Base-by-base conservation (phyloP, 2,113 vertebrate genomes). In the Candoia aspera region DNA sequence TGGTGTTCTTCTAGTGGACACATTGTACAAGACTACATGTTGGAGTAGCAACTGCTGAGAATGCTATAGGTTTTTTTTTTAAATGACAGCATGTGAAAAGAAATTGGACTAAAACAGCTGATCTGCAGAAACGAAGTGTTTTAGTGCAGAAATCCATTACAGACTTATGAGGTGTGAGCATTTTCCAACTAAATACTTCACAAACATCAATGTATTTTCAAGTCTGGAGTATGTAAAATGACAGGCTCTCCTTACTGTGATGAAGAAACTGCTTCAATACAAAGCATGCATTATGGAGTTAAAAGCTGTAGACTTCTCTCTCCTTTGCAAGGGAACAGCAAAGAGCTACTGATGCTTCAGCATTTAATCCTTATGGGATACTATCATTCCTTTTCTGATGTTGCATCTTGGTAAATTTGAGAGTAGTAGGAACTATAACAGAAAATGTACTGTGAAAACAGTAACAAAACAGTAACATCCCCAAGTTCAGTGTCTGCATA, bases 121-220 rank as follows among this genome's bases (percentile, higher is more conserved):
- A 93, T 60, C 88, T 90, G 84, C 89, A 49, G 92, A 86, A 94
- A 93, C 58, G 0, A 55, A 79, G 23, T 1, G 55, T 93, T 96
- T 94, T 94, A 93, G 96, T 89, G 91, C 29, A 33, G 86, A 93
- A 94, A 94, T 91, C 93, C 93, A 95, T 96, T 95, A 94, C 11
- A 60, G 90, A 88, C 88, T 95, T 92, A 89, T 0, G 6, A 94
- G 94, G 92, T 83, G 87, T 6, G 91, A 96, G 94, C 58, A 3
- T 92, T 96, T 96, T 73, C 46, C 87, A 95, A 94, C 0, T 4
- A 96, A 96, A 96, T 79, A 89, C 93, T 89, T 62, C 93, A 87
- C 87, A 88, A 86, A 87, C 10, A 57, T 53, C 58, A 91, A 89
- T 90, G 90, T 93, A 26, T 94, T 94, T 0, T 9, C 29, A 93